These are phyloP conservation scores for Eledone cirrhosa DNA, from an alignment of 2,888 invertebrate species.

Conservation along the genomic window DNA sequence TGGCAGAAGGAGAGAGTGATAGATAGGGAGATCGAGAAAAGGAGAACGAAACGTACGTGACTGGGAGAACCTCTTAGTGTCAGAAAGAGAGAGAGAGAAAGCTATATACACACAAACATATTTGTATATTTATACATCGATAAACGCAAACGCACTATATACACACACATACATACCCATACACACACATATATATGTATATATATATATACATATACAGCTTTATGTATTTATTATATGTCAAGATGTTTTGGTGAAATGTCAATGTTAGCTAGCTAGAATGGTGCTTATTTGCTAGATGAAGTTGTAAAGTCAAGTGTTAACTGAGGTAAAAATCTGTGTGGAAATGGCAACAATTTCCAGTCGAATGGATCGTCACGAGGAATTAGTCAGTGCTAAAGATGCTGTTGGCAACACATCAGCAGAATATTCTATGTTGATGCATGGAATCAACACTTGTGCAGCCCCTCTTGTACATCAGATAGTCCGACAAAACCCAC, in stretches of 20 bases:
- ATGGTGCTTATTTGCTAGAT: too few species aligned
- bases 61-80: too few species aligned
- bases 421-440: conserved; percentile 48
- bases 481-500: conserved; percentile 44
- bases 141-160: not conserved
- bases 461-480: conserved; percentile 47
- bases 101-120: not conserved
- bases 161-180: not conserved
- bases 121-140: not conserved
- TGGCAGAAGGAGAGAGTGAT: not conserved
- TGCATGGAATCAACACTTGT: conserved; percentile 51
- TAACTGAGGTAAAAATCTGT: not conserved
- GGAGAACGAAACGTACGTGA: too few species aligned
- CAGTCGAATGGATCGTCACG: too few species aligned
- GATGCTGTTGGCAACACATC: conserved; percentile 24
- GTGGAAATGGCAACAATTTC: conserved; percentile 1
- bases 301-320: too few species aligned
- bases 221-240: too few species aligned
- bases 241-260: too few species aligned
- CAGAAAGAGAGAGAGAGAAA: not conserved
- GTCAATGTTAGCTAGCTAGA: too few species aligned
- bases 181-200: not conserved
- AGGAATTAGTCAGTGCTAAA: too few species aligned
- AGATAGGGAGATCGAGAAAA: not conserved
- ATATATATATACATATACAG: not conserved